Base-by-base conservation (phyloP, 2,888 invertebrate species). In the Ferdinandea cuprea region DNA sequence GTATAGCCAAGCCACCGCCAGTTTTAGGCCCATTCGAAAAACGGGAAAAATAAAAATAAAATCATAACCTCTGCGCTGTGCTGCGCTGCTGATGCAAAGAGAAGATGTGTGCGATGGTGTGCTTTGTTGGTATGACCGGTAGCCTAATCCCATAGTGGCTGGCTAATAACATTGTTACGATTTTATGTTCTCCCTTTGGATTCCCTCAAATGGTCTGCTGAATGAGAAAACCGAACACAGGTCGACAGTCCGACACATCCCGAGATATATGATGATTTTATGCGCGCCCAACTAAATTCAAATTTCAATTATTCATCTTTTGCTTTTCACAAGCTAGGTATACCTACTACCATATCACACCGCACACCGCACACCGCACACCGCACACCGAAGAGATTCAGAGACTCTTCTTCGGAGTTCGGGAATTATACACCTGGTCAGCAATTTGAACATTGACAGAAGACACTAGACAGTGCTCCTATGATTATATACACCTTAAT, bases 101-200 rank as follows among this genome's bases (percentile, higher is more conserved):
- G 61, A 65, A 69, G 59, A 44, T 66, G 66, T 61, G 58, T 40
- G 56, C 50, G 81, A 61, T 77, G 80, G 71, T 80, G 71, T 80
- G 85, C 77, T 85, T 85, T 85, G 86, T 85, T 85, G 85, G 86
- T 88, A 88, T 87, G 87, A 89, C 90, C 90, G 88, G 90, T 90
- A 90, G 90, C 90, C 90, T 90, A 90, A 90, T 90, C 90, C 90
- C 87, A 89, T 90, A 89, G 89, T 90, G 89, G 89, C 89, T 90
- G 89, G 89, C 89, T 90, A 90, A 90, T 90, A 90, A 90, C 90
- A 90, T 90, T 90, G 89, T 90, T 90, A 90, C 90, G 90, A 90
- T 89, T 89, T 84, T 79, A 84, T 84, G 84, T 79, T 78, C 73
- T 78, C 63, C 69, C 76, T 30, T 77, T 37, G 72, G 68, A 78